Conservation (phyloP, 1,140 invertebrate genomes). For the Drepana arcuata region DNA sequence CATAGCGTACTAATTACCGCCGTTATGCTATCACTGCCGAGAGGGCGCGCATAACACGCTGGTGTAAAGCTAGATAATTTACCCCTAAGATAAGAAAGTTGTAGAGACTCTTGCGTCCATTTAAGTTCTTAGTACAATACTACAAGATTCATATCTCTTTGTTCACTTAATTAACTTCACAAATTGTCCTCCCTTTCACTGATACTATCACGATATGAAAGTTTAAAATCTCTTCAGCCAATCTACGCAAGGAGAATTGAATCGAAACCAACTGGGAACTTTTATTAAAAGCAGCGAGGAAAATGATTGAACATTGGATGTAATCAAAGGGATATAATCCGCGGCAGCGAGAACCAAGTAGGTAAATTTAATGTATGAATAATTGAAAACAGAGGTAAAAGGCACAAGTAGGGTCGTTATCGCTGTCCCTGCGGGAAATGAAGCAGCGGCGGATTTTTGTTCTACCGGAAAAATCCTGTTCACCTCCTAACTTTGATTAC, state of each 20-base stretch:
- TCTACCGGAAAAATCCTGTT: conserved; percentile 37
- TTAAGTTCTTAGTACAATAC: conserved; percentile 29
- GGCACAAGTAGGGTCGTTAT: conserved; percentile 51
- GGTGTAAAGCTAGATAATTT: too few relatives aligned
- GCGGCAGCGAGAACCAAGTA: conserved; percentile 17
- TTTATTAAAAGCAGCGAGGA: conserved; percentile 14
- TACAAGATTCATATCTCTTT: conserved; percentile 33
- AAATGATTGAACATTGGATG: conserved; percentile 26
- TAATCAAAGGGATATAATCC: conserved; percentile 33
- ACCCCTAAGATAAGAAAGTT: conserved; percentile 23
- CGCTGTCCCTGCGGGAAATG: conserved; percentile 42
- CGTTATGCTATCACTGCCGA: too few relatives aligned
- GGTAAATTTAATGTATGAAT: conserved; percentile 51
- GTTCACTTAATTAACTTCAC: conserved; percentile 41
- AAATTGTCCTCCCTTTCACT: conserved; percentile 27
- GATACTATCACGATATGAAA: conserved; percentile 13
- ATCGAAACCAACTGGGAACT: conserved; percentile 8
- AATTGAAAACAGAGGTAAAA: conserved; percentile 56
- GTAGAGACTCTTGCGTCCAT: conserved; percentile 15
- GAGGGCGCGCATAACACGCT: too few relatives aligned
- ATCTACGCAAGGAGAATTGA: conserved; percentile 3
- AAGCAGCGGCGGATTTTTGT: conserved; percentile 36
- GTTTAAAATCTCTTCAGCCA: conserved; percentile 7
- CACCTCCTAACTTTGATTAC: too few relatives aligned
- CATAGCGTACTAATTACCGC: too few relatives aligned